These are phyloP conservation scores for Aricia artaxerxes DNA, from an alignment of 2,888 invertebrate genomes.

Conservation along the genomic window DNA sequence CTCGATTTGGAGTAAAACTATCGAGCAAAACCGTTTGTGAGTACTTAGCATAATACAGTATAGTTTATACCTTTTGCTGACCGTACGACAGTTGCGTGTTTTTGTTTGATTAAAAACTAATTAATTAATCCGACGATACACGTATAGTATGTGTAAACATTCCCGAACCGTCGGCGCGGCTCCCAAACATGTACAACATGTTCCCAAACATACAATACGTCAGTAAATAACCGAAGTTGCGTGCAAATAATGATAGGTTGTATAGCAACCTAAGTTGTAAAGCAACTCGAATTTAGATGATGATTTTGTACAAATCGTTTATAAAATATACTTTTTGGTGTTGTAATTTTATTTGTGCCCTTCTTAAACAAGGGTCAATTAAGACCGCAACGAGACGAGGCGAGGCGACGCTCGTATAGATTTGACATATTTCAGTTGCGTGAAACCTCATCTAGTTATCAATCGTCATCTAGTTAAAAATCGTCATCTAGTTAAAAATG, in stretches of 20 bases:
- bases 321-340: too few species aligned
- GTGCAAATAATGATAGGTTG: not conserved
- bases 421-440: too few species aligned
- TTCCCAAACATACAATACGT: not conserved
- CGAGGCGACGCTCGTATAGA: too few species aligned
- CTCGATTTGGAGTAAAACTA: too few species aligned
- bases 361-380: too few species aligned
- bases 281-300: not conserved
- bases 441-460: too few species aligned
- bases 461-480: too few species aligned
- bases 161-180: not conserved
- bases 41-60: not conserved
- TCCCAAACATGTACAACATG: not conserved
- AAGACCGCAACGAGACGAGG: too few species aligned
- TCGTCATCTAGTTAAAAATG: not conserved
- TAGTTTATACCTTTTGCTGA: not conserved
- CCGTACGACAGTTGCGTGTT: constrained; percentile 12
- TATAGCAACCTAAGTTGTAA: not conserved
- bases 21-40: too few species aligned
- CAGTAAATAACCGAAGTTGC: not conserved
- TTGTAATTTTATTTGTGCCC: too few species aligned
- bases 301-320: not conserved
- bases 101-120: constrained; percentile 12
- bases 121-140: constrained; percentile 18
- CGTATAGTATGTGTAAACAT: not conserved